phyloP scores from a whole-genome alignment of 1,140 invertebrate genomes.

The Octopus sinensis region DNA sequence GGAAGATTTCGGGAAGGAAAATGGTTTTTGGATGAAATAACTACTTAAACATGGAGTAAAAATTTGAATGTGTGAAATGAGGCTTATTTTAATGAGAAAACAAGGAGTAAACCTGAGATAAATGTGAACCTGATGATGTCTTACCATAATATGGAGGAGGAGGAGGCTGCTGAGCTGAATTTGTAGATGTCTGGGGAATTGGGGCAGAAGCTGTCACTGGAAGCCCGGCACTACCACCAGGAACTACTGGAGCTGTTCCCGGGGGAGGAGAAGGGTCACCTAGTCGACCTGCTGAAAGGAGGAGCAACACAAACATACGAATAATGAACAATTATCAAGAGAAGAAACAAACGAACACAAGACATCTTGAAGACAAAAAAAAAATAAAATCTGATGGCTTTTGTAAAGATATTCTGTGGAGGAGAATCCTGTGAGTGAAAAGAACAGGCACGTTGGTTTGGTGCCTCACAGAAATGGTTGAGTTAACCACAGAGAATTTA shows the following conservation, averaged over 20 bases:
- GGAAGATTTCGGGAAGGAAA: no score
- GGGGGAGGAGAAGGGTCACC: not conserved
- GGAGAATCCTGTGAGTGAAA: no score
- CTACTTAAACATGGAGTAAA: no score
- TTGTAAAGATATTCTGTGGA: no score
- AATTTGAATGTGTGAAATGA: no score
- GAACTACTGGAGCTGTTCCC: conserved; percentile 3
- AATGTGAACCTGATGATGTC: not conserved
- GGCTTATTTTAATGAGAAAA: no score
- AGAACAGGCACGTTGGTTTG: no score
- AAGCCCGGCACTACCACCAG: conserved; percentile 20
- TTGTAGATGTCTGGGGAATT: conserved; percentile 19
- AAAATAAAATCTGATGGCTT: conserved; percentile 1
- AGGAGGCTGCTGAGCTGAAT: conserved; percentile 7
- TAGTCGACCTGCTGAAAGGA: conserved; percentile 20
- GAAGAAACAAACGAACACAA: not conserved
- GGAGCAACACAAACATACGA: conserved; percentile 18
- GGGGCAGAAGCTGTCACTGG: conserved; percentile 21
- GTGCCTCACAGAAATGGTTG: no score
- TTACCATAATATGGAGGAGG: conserved; percentile 8
- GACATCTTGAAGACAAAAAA: not conserved
- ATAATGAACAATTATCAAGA: not conserved
- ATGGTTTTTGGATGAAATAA: no score
- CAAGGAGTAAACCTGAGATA: no score
- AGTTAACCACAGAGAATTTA: no score